phyloP scores from a whole-genome alignment of 2,797 vertebrate genomes.

The Neosilurus hyrtlii region DNA sequence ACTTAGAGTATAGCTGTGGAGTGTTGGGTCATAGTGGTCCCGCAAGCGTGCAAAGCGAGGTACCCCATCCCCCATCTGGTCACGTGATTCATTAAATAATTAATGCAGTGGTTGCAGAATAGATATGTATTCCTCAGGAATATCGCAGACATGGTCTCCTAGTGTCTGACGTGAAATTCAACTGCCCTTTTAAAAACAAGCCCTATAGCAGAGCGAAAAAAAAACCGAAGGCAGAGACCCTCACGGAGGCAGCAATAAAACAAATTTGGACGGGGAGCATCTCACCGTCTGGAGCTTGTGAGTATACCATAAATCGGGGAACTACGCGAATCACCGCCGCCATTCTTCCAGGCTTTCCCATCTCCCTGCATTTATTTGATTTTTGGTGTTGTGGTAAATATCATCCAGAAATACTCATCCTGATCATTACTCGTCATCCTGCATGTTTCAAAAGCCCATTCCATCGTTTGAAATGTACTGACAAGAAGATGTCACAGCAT shows the following conservation, averaged over 20 bases:
- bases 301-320: conserved; percentile 84
- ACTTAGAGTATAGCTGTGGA: conserved; percentile 59
- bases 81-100: conserved; percentile 99
- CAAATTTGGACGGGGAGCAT: conserved; percentile 89
- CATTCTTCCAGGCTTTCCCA: conserved; percentile 70
- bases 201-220: conserved; percentile 79
- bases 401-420: conserved; percentile 82
- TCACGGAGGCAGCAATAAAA: conserved; percentile 89
- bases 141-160: conserved; percentile 86
- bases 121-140: conserved; percentile 97
- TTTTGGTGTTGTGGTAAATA: conserved; percentile 95
- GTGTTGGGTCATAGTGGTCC: conserved; percentile 86
- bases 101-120: conserved; percentile 97
- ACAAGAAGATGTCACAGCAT: conserved; percentile 71
- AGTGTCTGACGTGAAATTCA: conserved; percentile 95
- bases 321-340: conserved; percentile 61
- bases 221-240: conserved; percentile 64
- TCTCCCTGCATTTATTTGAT: conserved; percentile 91
- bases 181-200: conserved; percentile 93
- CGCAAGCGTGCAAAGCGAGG: conserved; percentile 78
- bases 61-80: conserved; percentile 79
- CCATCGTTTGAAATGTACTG: conserved; percentile 75
- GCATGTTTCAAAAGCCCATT: conserved; percentile 77
- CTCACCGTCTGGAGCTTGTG: conserved; percentile 95
- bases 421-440: conserved; percentile 66